Evolutionary conservation across 2,888 invertebrate genomes (phyloP).

Genomic region (Conus canariensis): DNA sequence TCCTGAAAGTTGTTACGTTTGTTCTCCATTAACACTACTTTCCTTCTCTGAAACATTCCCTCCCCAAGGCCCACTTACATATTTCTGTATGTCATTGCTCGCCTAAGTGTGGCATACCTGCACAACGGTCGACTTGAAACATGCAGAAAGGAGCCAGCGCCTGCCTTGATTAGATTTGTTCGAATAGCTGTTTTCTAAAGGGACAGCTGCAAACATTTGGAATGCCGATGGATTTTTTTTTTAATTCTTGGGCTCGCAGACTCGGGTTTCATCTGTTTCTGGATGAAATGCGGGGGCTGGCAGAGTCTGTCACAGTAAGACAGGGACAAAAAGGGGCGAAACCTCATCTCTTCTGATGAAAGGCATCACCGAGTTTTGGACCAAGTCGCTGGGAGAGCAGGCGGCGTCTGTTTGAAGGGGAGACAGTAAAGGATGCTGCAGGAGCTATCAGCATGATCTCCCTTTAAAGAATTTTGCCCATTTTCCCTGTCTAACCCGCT

Average conservation of each 20-base stretch:
- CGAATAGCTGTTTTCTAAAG: too few relatives aligned
- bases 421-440: not conserved
- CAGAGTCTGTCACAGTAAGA: not conserved
- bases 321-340: not conserved
- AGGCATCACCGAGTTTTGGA: not conserved
- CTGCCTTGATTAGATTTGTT: too few relatives aligned
- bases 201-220: too few relatives aligned
- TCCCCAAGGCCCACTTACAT: too few relatives aligned
- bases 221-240: too few relatives aligned
- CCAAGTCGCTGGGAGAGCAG: not conserved
- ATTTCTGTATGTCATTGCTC: not conserved
- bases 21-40: not conserved
- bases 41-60: not conserved
- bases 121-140: too few relatives aligned
- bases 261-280: too few relatives aligned
- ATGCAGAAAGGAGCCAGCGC: too few relatives aligned
- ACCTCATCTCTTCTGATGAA: not conserved
- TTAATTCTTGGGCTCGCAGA: too few relatives aligned
- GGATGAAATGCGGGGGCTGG: not conserved
- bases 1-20: not conserved
- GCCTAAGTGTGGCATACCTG: not conserved
- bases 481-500: not conserved
- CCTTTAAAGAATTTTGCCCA: not conserved
- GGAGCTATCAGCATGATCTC: too few relatives aligned
- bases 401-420: not conserved